A percentile compares a stretch with the other conserved stretches of the same genome.
Conservation (phyloP, 1,140 invertebrate genomes). For the Diachasmimorpha longicaudata region DNA sequence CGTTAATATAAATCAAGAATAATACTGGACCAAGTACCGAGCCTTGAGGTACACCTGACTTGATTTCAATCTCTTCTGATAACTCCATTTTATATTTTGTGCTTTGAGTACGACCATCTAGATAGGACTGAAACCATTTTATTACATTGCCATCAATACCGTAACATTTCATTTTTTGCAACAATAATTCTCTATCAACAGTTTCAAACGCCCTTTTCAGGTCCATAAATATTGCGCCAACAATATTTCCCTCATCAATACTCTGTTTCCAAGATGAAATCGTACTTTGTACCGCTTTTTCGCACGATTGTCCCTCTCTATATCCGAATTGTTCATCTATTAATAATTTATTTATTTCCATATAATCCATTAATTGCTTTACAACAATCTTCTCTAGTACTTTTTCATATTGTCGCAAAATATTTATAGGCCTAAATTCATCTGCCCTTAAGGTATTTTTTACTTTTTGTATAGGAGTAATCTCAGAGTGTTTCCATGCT, state of each 20-base stretch:
- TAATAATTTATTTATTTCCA: conserved; percentile 23
- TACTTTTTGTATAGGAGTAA: no score
- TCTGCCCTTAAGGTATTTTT: conserved; percentile 24
- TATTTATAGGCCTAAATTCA: conserved; percentile 36
- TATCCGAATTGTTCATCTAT: conserved; percentile 29
- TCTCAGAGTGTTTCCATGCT: conserved; percentile 32
- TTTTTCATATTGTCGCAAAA: conserved; percentile 34
- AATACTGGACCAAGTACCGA: conserved; percentile 15
- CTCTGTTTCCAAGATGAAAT: conserved; percentile 20
- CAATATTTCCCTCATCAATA: background rate
- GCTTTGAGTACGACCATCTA: conserved; percentile 1
- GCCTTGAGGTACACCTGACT: conserved; percentile 21
- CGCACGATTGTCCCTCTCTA: conserved; percentile 22
- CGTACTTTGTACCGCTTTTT: conserved; percentile 21
- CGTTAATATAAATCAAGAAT: no score
- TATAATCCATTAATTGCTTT: conserved; percentile 25
- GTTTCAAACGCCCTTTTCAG: no score
- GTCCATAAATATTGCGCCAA: conserved; percentile 19
- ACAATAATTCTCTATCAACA: conserved; percentile 17
- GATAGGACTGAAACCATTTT: conserved; percentile 20
- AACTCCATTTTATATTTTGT: background rate
- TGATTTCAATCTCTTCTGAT: background rate
- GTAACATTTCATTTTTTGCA: conserved; percentile 26
- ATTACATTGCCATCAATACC: background rate
- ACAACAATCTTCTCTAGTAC: conserved; percentile 33